Percentiles rank a stretch among this genome's conserved stretches.
Evolutionary conservation across 2,797 vertebrate species (phyloP).

Genomic region (Sternotherus odoratus): DNA sequence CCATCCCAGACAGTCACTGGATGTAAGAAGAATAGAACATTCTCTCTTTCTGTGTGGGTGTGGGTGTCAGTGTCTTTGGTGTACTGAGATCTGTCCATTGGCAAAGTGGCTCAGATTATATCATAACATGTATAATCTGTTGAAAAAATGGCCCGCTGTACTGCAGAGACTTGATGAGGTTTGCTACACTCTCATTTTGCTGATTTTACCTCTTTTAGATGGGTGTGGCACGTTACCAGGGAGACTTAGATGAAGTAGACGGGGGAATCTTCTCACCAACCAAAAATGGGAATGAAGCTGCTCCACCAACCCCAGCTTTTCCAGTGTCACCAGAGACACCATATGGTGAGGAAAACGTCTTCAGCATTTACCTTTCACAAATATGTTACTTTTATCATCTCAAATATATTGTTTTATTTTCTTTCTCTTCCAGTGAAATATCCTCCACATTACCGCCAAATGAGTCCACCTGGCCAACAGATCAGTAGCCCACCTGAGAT

Average conservation of each 20-base stretch:
- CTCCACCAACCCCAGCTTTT: constrained; percentile 86
- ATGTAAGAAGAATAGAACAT: not conserved
- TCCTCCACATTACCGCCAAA: constrained; percentile 73
- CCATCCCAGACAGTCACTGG: not conserved
- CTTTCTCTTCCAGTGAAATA: constrained; percentile 83
- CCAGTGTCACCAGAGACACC: constrained; percentile 87
- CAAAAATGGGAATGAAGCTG: constrained; percentile 78
- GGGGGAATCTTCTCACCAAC: constrained; percentile 67
- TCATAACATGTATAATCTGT: not conserved
- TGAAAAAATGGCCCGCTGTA: not conserved
- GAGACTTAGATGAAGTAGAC: constrained; percentile 76
- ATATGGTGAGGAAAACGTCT: constrained; percentile 68
- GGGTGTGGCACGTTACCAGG: constrained; percentile 70
- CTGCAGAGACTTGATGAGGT: not conserved
- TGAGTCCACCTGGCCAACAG: constrained; percentile 61
- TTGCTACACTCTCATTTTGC: not conserved
- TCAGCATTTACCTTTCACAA: not conserved
- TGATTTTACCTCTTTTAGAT: constrained; percentile 76
- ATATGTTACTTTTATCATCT: not conserved
- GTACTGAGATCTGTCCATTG: not conserved
- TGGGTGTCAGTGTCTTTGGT: not conserved
- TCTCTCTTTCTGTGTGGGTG: not conserved
- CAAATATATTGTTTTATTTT: not conserved
- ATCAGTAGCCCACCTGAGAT: constrained; percentile 63
- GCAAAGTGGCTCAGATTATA: not conserved